These are phyloP conservation scores for Dolichoris vasculosae DNA, from an alignment of 1,140 invertebrate species.

Conservation along the genomic window DNA sequence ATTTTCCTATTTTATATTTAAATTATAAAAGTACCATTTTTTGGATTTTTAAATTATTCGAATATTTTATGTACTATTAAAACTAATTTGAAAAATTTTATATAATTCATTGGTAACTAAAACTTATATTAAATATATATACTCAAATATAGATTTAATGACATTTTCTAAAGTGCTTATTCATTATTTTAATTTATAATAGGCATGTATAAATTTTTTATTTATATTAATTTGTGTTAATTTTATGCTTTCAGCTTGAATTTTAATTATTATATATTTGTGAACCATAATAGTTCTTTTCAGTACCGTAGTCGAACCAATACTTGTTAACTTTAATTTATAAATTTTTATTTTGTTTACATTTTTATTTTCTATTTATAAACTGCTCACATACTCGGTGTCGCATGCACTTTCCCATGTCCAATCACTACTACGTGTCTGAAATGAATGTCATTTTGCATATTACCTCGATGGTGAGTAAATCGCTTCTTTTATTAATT, in stretches of 20 bases:
- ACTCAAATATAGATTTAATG: not conserved
- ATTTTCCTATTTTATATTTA: no score
- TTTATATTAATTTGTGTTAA: not conserved
- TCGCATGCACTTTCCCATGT: conserved; percentile 61
- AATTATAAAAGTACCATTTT: no score
- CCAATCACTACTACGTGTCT: conserved; percentile 57
- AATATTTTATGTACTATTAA: no score
- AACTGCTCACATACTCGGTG: conserved; percentile 57
- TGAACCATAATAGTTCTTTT: not conserved
- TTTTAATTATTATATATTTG: not conserved
- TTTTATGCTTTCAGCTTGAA: not conserved
- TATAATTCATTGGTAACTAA: not conserved
- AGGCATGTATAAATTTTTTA: conserved; percentile 31
- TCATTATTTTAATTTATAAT: not conserved
- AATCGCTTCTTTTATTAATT: conserved; percentile 29
- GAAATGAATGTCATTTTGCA: conserved; percentile 54
- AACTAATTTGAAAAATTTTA: no score
- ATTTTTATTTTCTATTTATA: conserved; percentile 15
- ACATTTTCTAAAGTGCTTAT: not conserved
- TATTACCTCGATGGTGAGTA: conserved; percentile 66
- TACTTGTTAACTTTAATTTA: conserved; percentile 5
- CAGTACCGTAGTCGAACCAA: conserved; percentile 9
- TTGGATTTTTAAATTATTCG: no score
- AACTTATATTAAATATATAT: no score
- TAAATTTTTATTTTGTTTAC: not conserved